A percentile compares a stretch with the other conserved stretches of the same genome.
Evolutionary conservation across 2,888 invertebrate genomes (phyloP).

Genomic region (Idaea biselata): DNA sequence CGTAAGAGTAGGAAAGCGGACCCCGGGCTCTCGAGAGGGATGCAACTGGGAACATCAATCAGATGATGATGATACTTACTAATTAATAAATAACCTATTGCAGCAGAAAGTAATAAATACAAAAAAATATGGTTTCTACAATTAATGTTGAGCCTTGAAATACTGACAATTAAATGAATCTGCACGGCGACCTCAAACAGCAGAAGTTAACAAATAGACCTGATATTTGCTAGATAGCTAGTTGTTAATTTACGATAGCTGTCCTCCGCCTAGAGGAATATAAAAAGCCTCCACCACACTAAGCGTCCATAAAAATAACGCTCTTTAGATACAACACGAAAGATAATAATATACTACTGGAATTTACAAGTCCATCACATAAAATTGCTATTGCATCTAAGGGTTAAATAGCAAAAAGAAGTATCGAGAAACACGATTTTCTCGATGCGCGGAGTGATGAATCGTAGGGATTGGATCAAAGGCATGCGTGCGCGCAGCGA

Average conservation of each 20-base stretch:
- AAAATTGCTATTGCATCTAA: slow-evolving; percentile 29
- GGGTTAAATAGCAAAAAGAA: slow-evolving; percentile 26
- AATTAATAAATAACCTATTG: background rate
- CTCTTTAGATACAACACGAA: slow-evolving; percentile 17
- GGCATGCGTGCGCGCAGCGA: slow-evolving; percentile 55
- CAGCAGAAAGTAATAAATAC: background rate
- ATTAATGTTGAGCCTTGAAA: slow-evolving; percentile 1
- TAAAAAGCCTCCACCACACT: slow-evolving; percentile 5
- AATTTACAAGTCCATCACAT: slow-evolving; percentile 43
- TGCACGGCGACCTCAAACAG: slow-evolving; percentile 2
- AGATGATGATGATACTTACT: background rate
- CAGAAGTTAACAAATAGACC: slow-evolving; percentile 13
- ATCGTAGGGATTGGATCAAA: slow-evolving; percentile 59
- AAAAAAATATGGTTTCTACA: slow-evolving; percentile 1
- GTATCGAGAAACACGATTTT: slow-evolving; percentile 30
- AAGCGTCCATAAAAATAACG: slow-evolving; percentile 17
- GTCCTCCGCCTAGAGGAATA: slow-evolving; percentile 11
- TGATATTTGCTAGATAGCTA: slow-evolving; percentile 3
- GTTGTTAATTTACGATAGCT: slow-evolving; percentile 14
- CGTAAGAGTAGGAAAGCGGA: too few species aligned
- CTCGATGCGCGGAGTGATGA: slow-evolving; percentile 42
- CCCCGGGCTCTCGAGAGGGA: too few species aligned
- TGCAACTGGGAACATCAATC: too few species aligned
- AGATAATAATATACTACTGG: slow-evolving; percentile 38
- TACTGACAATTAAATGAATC: background rate